phyloP scores from a whole-genome alignment of 2,113 vertebrate species.

The Marmota flaviventris region DNA sequence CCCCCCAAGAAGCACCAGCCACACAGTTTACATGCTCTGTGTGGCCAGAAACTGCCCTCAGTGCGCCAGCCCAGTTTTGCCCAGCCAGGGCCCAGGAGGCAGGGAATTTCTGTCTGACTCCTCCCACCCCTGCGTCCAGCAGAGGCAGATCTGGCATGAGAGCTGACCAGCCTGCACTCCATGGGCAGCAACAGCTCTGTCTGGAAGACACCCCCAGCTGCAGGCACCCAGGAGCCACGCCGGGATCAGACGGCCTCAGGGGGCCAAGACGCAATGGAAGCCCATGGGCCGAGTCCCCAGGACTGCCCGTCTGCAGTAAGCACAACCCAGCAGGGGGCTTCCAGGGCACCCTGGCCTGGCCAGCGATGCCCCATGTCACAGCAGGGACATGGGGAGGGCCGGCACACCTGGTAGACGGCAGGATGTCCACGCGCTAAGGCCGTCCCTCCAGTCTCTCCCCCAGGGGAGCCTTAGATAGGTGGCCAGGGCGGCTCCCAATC shows the following conservation, averaged over 20 bases:
- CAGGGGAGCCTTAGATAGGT: neutral
- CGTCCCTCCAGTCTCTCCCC: rapidly evolving
- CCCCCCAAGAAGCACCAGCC: neutral
- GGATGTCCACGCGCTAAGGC: rapidly evolving
- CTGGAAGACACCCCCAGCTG: neutral
- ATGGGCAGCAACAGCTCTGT: rapidly evolving
- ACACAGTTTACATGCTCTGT: neutral
- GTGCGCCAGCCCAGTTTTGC: neutral
- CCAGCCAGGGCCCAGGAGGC: neutral
- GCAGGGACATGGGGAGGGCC: neutral
- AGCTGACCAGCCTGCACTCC: rapidly evolving
- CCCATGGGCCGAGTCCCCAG: rapidly evolving
- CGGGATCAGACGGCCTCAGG: neutral
- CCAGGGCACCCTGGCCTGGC: neutral
- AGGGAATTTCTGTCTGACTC: neutral
- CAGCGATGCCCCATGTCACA: neutral
- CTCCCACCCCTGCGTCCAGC: too few species aligned
- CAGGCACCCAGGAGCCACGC: rapidly evolving
- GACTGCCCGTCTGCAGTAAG: neutral
- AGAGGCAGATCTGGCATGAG: rapidly evolving
- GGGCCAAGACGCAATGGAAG: rapidly evolving
- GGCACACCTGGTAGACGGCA: rapidly evolving
- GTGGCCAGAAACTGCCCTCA: constrained; percentile 37
- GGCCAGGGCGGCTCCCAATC: too few species aligned
- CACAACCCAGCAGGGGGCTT: rapidly evolving